A percentile compares a stretch with the other conserved stretches of the same genome.
Evolutionary conservation across 2,888 invertebrate species (phyloP).

Genomic region (Megastigmus dorsalis): DNA sequence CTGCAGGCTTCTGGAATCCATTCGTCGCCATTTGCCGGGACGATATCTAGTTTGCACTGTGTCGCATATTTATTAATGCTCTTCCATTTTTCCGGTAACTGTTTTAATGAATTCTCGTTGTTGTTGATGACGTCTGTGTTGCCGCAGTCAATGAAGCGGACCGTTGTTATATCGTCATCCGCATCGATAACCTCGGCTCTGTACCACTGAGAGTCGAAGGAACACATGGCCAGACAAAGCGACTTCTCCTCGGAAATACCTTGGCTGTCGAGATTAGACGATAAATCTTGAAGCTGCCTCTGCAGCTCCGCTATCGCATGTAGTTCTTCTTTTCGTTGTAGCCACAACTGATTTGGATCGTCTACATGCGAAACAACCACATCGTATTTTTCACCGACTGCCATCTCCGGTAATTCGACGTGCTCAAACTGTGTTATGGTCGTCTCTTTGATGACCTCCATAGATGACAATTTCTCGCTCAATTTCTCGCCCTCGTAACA

Average conservation of each 20-base stretch:
- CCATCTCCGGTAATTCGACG: constrained; percentile 61
- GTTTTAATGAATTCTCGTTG: constrained; percentile 78
- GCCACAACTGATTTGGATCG: constrained; percentile 85
- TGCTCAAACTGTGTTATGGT: constrained; percentile 60
- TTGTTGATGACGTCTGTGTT: constrained; percentile 85
- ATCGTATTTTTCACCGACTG: constrained; percentile 65
- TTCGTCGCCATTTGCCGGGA: constrained; percentile 80
- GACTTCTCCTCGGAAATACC: constrained; percentile 78
- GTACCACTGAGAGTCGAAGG: constrained; percentile 92
- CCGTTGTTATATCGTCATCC: constrained; percentile 84
- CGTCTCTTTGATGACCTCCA: constrained; percentile 51
- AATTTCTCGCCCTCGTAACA: constrained; percentile 76
- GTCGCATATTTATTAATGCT: constrained; percentile 78
- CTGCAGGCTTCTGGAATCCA: constrained; percentile 79
- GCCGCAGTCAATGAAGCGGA: constrained; percentile 87
- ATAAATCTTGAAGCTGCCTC: constrained; percentile 78
- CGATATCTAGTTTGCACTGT: constrained; percentile 82
- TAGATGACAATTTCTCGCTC: constrained; percentile 75
- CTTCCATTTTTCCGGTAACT: constrained; percentile 78
- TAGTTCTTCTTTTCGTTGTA: constrained; percentile 80
- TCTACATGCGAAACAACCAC: constrained; percentile 84
- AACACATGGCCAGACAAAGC: constrained; percentile 86
- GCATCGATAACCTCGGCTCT: constrained; percentile 90
- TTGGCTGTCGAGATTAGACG: constrained; percentile 77
- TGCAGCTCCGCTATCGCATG: constrained; percentile 79